Evolutionary conservation across 2,113 vertebrate species (phyloP).

Genomic region (Abramis brama): DNA sequence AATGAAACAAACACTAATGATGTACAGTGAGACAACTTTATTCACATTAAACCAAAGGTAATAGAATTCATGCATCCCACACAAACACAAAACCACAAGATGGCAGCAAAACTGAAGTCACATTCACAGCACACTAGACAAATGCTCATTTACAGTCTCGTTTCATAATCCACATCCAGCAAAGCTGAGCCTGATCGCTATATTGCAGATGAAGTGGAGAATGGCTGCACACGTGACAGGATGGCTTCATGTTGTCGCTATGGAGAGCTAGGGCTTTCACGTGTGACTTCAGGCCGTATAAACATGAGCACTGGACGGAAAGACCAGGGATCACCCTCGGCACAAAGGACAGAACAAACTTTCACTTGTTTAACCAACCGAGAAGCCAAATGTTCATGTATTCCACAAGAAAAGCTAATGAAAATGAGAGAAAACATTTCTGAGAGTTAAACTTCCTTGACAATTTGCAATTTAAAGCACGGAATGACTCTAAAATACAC

Average conservation of each 20-base stretch:
- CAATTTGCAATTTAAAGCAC: neutral
- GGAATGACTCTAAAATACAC: neutral
- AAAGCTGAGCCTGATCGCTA: neutral
- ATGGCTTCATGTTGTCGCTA: neutral
- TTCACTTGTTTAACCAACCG: constrained; percentile 60
- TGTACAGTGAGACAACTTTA: constrained; percentile 67
- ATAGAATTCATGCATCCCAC: constrained; percentile 65
- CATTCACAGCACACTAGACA: constrained; percentile 13
- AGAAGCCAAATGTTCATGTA: neutral
- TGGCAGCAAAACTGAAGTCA: neutral
- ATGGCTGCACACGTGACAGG: neutral
- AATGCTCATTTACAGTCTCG: neutral
- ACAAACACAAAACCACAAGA: constrained; percentile 49
- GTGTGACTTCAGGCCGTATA: constrained; percentile 59
- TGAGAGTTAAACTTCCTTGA: neutral
- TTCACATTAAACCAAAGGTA: constrained; percentile 74
- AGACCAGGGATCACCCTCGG: no score
- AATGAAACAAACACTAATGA: neutral
- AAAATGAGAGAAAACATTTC: constrained; percentile 50
- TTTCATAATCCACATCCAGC: neutral
- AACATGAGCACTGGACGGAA: constrained; percentile 39
- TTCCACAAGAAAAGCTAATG: constrained; percentile 58
- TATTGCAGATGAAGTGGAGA: neutral
- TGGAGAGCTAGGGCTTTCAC: constrained; percentile 22
- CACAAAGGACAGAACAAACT: constrained; percentile 67